Evolutionary conservation across 1,140 invertebrate species (phyloP), one percentile per base, ranked within the genome.

Genomic region (Thaumetopoea pityocampa): DNA sequence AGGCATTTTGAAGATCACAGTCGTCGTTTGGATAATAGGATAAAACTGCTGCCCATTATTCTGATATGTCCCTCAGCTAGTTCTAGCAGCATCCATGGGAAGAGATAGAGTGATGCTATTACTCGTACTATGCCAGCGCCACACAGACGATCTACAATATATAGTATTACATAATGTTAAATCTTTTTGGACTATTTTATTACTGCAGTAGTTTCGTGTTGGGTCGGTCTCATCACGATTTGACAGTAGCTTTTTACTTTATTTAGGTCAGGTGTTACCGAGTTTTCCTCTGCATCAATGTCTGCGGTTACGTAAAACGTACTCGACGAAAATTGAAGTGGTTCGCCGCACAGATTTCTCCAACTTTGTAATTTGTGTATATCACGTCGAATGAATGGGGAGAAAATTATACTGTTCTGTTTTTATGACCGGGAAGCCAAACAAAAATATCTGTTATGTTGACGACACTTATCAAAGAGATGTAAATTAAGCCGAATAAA

Each of bases 261-360:
- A 12, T 3, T 15, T 35, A 6, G 7, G 12, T 2, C 6, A 1
- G 19, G 19, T 34, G 4, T 15, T n/a, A n/a, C n/a, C 10, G 15
- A 37, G 26, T 17, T 27, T 16, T 18, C 23, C 14, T 23, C 15
- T 14, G 4, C 10, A 12, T 14, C 22, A 23, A 2, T 7, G 19
- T 37, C 8, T 44, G 22, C 22, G 42, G 28, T 53, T 54, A 41
- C 49, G 33, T 54, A 55, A 59, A 52, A 36, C 30, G n/a, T n/a
- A n/a, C n/a, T n/a, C n/a, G 2, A 8, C 7, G 4, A 6, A n/a
- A 14, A 35, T 35, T 26, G 8, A 8, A 24, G 14, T 15, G 22
- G 22, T 17, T 29, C 15, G 27, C 46, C 32, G 27, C 38, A 49
- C 22, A 17, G 11, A 30, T 49, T 32, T 43, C 10, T 7, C 27